Evolutionary conservation across 2,113 vertebrate genomes (phyloP), one percentile per base, ranked within the genome.

Genomic region (Oceanites oceanicus): DNA sequence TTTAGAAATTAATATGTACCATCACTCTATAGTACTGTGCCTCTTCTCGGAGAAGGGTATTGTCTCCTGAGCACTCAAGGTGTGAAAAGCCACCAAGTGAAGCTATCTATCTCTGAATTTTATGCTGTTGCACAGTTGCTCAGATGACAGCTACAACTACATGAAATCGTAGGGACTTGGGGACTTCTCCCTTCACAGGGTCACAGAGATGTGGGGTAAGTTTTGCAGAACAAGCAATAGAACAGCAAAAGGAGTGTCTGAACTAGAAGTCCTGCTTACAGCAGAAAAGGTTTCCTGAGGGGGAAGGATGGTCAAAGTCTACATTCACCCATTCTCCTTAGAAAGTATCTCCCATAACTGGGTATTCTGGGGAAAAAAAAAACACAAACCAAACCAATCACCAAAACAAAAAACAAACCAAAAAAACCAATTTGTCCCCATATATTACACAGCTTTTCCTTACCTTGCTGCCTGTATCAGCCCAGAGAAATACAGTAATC

Each of bases 1-100:
- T 97, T 97, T 97, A 96, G 97, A 97, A 97, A 97, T 97, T 97
- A 97, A 94, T 97, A 94, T 91, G 93, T 97, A 95, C 92, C 85
- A 19, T 77, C 52, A 18, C 89, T 94, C 74, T 61, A 13, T 84
- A 93, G 78, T 49, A 66, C 87, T 79, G 81, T 88, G 91, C 90
- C 95, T 96, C 91, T 94, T 93, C 87, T 76, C 19, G 0, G 77
- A 62, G 93, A 96, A 96, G 94, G 91, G 87, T 96, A 96, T 95
- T 95, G 92, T 97, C 92, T 97, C 96, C 91, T 93, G 91, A 96
- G 92, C 94, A 88, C 88, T 97, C 91, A 95, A 96, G 94, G 95
- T 96, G 87, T 95, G 96, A 96, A 95, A 95, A 97, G 93, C 92
- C 94, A 94, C 95, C 92, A 81, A 90, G 75, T 42, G 72, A 95